Base-by-base conservation (phyloP, 2,797 vertebrate species). In the Pipistrellus nathusii region DNA sequence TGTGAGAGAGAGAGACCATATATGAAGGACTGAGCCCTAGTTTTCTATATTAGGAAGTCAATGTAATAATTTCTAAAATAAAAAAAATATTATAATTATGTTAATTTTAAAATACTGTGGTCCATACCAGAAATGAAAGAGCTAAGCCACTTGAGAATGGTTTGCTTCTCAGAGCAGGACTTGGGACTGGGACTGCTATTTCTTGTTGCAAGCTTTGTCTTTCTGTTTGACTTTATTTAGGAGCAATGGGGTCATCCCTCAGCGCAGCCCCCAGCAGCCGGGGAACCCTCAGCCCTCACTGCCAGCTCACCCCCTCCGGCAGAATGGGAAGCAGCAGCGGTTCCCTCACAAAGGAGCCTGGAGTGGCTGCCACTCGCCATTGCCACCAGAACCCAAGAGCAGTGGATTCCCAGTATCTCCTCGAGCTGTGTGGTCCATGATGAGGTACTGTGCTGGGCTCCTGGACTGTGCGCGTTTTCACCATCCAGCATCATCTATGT, bases 291-390 rank as follows among this genome's bases (percentile, higher is more conserved):
- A 17, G 35, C 5, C 96, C 72, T 0, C 94, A 68, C 72, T 73
- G 69, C 96, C 73, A 6, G 35, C 73, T 9, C 69, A 97, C 0
- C 27, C 96, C 0, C 23, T 80, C 75, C 95, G 96, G 46, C 98
- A 98, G 94, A 97, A 97, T 0, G 97, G 98, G 68, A 98, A 95
- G 90, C 98, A 97, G 84, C 98, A 72, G 46, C 97, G 98, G 4
- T 88, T 95, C 1, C 66, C 97, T 41, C 98, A 96, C 32, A 96
- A 93, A 20, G 96, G 97, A 15, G 3, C 96, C 5, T 98, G 98
- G 98, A 96, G 97, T 78, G 96, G 98, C 88, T 98, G 97, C 85
- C 98, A 91, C 4, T 77, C 97, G 0, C 7, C 94, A 0, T 35
- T 94, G 5, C 90, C 97, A 0, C 46, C 64, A 8, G 96, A 97